Evolutionary conservation across 2,888 invertebrate genomes (phyloP).

Genomic region (Drosophila mimica): DNA sequence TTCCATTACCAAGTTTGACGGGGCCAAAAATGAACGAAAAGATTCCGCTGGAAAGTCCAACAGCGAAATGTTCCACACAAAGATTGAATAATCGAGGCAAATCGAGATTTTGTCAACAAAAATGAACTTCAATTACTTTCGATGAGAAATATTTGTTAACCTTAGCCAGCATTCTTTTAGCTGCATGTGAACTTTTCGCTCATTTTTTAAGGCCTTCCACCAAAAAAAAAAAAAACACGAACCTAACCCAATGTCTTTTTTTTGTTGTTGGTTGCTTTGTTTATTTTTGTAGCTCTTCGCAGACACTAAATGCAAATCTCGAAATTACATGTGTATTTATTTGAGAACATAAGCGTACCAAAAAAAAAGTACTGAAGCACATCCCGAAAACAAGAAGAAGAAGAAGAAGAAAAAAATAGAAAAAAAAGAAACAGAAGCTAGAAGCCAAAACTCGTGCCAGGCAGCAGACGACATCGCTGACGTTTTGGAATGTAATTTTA

Average conservation of each 20-base stretch:
- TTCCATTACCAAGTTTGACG: constrained; percentile 55
- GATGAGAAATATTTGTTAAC: too few relatives aligned
- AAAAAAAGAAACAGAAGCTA: constrained; percentile 9
- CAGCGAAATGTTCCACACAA: constrained; percentile 19
- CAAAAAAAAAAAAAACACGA: neutral
- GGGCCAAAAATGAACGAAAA: constrained; percentile 27
- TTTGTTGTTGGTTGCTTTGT: neutral
- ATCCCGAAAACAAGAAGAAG: neutral
- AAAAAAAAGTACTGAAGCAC: constrained; percentile 26
- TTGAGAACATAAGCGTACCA: constrained; percentile 47
- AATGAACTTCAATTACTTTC: constrained; percentile 1
- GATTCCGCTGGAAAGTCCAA: constrained; percentile 18
- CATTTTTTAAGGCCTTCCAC: constrained; percentile 1
- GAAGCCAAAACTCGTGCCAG: constrained; percentile 31
- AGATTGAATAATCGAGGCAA: constrained; percentile 46
- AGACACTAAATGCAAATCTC: constrained; percentile 73
- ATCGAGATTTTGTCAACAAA: neutral
- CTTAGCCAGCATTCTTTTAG: neutral
- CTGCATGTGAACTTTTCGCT: neutral
- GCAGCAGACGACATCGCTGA: constrained; percentile 67
- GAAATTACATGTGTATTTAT: constrained; percentile 78
- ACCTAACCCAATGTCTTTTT: neutral
- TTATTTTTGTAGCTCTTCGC: constrained; percentile 12
- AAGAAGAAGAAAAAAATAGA: neutral
- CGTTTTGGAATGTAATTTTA: constrained; percentile 80